Conservation (phyloP, 1,140 invertebrate genomes). For the Aphis craccivora region DNA sequence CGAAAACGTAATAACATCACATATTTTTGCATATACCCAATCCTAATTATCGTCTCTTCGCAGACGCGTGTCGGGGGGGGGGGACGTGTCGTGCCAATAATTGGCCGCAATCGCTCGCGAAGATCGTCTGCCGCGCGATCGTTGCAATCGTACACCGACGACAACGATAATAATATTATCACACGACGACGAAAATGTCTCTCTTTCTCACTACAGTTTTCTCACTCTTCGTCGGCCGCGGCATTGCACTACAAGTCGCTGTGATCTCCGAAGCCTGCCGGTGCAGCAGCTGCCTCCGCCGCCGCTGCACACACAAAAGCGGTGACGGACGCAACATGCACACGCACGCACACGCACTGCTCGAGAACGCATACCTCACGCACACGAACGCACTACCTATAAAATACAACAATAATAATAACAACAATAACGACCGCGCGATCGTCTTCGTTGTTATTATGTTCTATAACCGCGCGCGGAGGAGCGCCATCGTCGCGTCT, state of each 20-base stretch:
- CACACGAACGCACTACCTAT: background rate
- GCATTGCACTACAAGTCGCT: background rate
- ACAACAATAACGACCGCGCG: background rate
- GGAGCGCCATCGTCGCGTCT: slow-evolving; percentile 29
- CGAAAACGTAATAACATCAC: background rate
- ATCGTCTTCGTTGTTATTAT: background rate
- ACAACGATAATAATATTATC: background rate
- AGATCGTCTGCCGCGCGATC: background rate
- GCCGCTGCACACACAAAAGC: background rate
- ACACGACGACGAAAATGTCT: background rate
- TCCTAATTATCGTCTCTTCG: no score
- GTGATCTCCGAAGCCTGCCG: background rate
- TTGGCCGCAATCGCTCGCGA: no score
- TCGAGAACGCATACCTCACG: no score
- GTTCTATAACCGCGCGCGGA: background rate
- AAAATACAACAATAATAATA: background rate
- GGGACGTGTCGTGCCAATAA: background rate
- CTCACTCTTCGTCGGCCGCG: background rate
- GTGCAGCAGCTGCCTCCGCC: background rate
- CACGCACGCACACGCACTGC: background rate
- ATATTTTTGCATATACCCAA: background rate
- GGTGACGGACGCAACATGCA: background rate
- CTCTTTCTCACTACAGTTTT: background rate
- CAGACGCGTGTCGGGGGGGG: no score
- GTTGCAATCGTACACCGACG: no score